Base-by-base conservation (phyloP, 2,113 vertebrate genomes). In the Falco punctatus region DNA sequence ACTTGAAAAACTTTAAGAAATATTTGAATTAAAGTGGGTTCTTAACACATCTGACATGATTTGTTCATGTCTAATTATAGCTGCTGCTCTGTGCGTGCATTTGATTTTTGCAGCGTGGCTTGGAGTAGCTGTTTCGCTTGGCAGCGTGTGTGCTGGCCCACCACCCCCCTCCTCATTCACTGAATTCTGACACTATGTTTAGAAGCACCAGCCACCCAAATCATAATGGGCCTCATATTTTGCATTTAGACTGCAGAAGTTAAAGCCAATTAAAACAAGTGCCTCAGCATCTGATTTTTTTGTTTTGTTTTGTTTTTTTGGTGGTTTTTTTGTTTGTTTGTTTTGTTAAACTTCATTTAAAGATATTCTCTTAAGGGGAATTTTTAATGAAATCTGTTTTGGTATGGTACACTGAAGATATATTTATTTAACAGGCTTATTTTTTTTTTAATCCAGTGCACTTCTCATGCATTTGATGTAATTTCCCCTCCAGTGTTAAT, bases 171-270 rank as follows among this genome's bases (percentile, higher is more conserved):
- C 90, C 3, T 33, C 90, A 40, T 49, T 88, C 89, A 57, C 78
- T 48, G 59, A 33, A 89, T 92, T 74, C 91, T 92, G 77, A n/a
- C 55, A 52, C 92, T 91, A 73, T 86, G 17, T 96, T 95, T 92
- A 77, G 94, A 89, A 95, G 54, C 82, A 77, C 44, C 62, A 86
- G 42, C 73, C 7, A 87, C 35, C 70, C 85, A 90, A 82, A 85
- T 79, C 17, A 35, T 65, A 33, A 85, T 4, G 14, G 74, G 65
- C 54, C 33, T 87, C 94, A 35, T 78, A 85, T 52, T 69, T 75
- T 61, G 66, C 87, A 66, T 15, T 61, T 77, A 48, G 86, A 57
- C 79, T 70, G 67, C 62, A 77, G 48, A 35, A 71, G 35, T 88
- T 52, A 54, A 79, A 82, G 54, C 46, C 85, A 83, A 62, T 81